phyloP scores from a whole-genome alignment of 2,888 invertebrate genomes.

The Eupsilia transversa region DNA sequence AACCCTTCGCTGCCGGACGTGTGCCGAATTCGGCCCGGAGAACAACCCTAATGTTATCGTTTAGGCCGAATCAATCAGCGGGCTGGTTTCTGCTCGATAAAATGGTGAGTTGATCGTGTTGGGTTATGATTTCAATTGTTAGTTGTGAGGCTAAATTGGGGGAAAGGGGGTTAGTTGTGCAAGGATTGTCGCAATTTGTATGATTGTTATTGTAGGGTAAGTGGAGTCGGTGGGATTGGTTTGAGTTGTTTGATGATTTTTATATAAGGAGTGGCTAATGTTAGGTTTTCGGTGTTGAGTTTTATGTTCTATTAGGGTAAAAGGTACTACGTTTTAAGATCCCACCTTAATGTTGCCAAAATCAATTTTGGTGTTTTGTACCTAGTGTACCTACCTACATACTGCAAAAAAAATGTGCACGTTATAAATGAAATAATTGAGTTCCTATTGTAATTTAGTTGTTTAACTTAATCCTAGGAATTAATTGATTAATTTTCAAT shows the following conservation, averaged over 20 bases:
- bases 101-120: slow-evolving; percentile 54
- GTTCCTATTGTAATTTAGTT: background rate
- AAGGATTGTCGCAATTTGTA: slow-evolving; percentile 2
- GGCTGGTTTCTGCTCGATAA: slow-evolving; percentile 56
- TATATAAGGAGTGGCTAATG: no score
- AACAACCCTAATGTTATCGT: slow-evolving; percentile 61
- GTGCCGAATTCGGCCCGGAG: slow-evolving; percentile 54
- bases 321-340: no score
- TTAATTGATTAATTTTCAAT: slow-evolving; percentile 21
- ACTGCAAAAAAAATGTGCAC: background rate
- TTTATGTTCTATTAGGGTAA: no score
- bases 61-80: slow-evolving; percentile 65
- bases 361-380: no score
- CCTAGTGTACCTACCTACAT: no score
- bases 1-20: slow-evolving; percentile 63
- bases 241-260: background rate
- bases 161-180: background rate
- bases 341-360: no score
- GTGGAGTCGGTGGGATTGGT: background rate
- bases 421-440: background rate
- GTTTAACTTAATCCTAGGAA: background rate
- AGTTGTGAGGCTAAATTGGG: slow-evolving; percentile 34
- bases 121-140: slow-evolving; percentile 59
- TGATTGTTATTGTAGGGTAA: background rate
- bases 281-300: no score